Evolutionary conservation across 2,113 vertebrate species (phyloP).

Genomic region (Platysteira castanea): DNA sequence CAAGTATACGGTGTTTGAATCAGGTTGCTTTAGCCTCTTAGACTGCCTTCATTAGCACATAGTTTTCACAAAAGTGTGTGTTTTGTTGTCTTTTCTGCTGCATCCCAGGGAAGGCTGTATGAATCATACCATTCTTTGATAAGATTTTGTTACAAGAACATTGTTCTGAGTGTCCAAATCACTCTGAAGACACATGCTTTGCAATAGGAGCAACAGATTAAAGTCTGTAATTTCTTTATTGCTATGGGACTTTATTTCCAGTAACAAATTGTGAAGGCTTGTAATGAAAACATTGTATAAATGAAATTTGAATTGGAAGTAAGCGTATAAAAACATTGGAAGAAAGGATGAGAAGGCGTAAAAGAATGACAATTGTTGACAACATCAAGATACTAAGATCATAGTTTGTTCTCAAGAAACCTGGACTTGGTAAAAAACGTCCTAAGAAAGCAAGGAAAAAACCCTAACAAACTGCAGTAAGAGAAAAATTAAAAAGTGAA

Average conservation of each 20-base stretch:
- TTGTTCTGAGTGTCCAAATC: neutral
- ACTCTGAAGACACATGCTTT: neutral
- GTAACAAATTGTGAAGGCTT: neutral
- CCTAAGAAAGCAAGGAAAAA: neutral
- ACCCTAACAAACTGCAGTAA: fast-evolving
- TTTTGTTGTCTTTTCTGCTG: neutral
- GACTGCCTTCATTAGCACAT: neutral
- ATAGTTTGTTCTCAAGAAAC: neutral
- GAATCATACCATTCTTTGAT: neutral
- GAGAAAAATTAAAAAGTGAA: neutral
- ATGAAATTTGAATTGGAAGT: neutral
- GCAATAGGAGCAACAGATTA: neutral
- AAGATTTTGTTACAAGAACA: neutral
- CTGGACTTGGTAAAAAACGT: neutral
- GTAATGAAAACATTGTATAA: neutral
- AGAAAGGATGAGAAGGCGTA: neutral
- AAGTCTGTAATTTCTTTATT: neutral
- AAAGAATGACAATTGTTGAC: neutral
- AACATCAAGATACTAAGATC: neutral
- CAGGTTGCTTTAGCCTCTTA: neutral
- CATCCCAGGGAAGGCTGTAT: neutral
- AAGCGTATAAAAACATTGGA: neutral
- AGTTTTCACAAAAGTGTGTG: neutral
- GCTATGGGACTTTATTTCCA: neutral
- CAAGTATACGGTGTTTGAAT: neutral